Evolutionary conservation across 2,113 vertebrate species (phyloP).

Genomic region (Mus spicilegus): DNA sequence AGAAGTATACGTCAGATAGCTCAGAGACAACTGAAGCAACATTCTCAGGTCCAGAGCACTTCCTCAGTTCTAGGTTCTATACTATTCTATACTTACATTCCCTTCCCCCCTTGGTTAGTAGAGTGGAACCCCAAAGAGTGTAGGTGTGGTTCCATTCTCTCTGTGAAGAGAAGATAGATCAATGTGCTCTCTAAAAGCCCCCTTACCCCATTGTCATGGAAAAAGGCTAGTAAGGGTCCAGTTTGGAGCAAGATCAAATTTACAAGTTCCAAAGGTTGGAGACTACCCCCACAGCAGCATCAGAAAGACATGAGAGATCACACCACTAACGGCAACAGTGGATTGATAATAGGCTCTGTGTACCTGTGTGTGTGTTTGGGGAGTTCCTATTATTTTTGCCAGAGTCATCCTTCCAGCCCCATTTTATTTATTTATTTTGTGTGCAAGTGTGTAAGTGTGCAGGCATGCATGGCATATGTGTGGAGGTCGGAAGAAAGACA

Average conservation of each 20-base stretch:
- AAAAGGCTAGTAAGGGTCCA: not conserved
- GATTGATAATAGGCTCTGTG: not conserved
- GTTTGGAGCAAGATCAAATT: not conserved
- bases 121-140: not conserved
- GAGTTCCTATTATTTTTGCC: not conserved
- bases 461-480: not conserved
- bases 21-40: not conserved
- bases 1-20: not conserved
- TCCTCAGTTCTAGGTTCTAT: not conserved
- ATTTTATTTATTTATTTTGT: not conserved
- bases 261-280: not conserved
- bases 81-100: not conserved
- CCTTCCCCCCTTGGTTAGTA: not conserved
- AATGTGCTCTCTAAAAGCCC: not conserved
- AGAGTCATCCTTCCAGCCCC: not conserved
- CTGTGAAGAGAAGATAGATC: not conserved
- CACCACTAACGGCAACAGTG: not conserved
- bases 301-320: not conserved
- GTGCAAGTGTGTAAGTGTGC: not conserved
- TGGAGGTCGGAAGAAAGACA: not conserved
- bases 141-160: not conserved
- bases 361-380: not conserved
- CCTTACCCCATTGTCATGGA: not conserved
- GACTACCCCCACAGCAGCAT: not conserved
- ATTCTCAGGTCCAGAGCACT: not conserved